Conservation (phyloP, 2,888 invertebrate species). For the Lepidochrysops patricia region DNA sequence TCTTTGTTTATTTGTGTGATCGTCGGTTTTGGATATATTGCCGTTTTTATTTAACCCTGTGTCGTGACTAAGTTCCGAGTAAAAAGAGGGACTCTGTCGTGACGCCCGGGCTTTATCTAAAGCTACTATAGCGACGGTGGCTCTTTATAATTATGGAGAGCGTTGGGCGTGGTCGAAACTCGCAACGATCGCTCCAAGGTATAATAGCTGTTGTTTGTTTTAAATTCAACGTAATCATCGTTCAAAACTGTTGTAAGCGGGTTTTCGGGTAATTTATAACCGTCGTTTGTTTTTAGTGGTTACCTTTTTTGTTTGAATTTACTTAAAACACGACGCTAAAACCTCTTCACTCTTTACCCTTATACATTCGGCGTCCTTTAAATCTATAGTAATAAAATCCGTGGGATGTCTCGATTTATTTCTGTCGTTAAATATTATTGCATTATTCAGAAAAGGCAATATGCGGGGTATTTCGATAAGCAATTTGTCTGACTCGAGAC, state of each 20-base stretch:
- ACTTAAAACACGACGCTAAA: not conserved
- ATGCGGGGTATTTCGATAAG: not conserved
- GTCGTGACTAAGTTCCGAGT: slow-evolving; percentile 45
- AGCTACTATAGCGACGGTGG: slow-evolving; percentile 47
- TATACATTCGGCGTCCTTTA: not conserved
- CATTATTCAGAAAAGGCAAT: not conserved
- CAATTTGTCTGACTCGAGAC: not conserved
- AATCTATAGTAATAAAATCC: not conserved
- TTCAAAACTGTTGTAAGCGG: slow-evolving; percentile 49
- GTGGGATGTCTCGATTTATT: slow-evolving; percentile 4
- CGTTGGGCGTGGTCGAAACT: not conserved
- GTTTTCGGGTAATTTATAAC: not conserved
- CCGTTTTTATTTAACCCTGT: slow-evolving; percentile 41
- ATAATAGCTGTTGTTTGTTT: slow-evolving; percentile 58
- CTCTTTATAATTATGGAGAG: slow-evolving; percentile 13
- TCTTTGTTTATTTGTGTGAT: slow-evolving; percentile 53
- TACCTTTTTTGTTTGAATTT: not conserved
- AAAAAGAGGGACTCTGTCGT: slow-evolving; percentile 35
- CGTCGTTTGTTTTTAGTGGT: not conserved
- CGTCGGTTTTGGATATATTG: slow-evolving; percentile 30
- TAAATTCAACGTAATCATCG: slow-evolving; percentile 54
- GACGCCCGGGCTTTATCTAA: slow-evolving; percentile 37
- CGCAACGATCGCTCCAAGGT: slow-evolving; percentile 40
- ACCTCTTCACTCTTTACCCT: not conserved
- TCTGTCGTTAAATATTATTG: slow-evolving; percentile 6